A percentile compares a stretch with the other conserved stretches of the same genome.
These are phyloP conservation scores for Anomalospiza imberbis DNA, from an alignment of 2,797 vertebrate species.

Conservation along the genomic window DNA sequence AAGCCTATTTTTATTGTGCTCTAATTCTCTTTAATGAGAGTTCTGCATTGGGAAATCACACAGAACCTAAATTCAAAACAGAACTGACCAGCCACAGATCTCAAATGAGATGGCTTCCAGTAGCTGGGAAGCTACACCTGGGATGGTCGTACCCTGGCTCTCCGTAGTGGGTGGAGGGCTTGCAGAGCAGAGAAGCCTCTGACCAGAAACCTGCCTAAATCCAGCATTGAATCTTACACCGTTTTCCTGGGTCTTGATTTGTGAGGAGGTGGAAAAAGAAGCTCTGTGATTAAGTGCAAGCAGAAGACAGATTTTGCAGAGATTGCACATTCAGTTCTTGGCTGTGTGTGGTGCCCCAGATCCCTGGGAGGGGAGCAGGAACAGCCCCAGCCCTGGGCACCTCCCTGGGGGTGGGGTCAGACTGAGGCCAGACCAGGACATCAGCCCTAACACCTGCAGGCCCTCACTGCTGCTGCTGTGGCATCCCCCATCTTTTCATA, in stretches of 20 bases:
- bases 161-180: not conserved
- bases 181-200: not conserved
- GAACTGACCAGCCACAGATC: not conserved
- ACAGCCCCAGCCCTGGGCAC: not conserved
- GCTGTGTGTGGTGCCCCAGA: not conserved
- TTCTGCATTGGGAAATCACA: not conserved
- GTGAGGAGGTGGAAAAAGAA: not conserved
- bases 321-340: not conserved
- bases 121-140: not conserved
- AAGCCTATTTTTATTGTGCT: not conserved
- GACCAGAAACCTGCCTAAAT: not conserved
- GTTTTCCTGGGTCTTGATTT: not conserved
- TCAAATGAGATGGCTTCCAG: not conserved
- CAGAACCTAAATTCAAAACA: not conserved
- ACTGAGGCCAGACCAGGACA: not conserved
- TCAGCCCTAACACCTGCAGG: not conserved
- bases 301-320: not conserved
- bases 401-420: not conserved
- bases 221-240: not conserved
- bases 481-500: not conserved
- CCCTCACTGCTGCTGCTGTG: not conserved
- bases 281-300: not conserved
- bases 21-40: not conserved
- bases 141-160: not conserved
- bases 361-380: accelerated